Evolutionary conservation across 1,140 invertebrate species (phyloP), one percentile per base, ranked within the genome.

Genomic region (Diabrotica undecimpunctata): DNA sequence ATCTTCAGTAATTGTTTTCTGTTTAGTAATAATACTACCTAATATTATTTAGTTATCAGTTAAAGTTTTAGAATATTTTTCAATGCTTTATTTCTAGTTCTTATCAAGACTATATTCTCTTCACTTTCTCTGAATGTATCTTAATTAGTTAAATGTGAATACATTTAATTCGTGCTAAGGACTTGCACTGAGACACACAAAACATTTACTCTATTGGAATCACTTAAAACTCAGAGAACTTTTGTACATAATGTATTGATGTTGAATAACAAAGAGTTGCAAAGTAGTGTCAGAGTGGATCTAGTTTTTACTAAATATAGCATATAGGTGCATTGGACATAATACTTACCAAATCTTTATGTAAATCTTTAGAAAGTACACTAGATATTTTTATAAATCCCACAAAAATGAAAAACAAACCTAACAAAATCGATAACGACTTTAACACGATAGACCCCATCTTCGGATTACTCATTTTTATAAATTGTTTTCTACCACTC

Each of bases 351-450:
- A 98, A 87, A 84, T 98, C 95, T 85, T 95, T 96, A 80, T 98
- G 95, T 60, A 98, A 86, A 80, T 98, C 95, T 82, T 93, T 93
- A 74, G 93, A 97, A 63, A 98, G 88, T 68, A 90, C 86, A 66
- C 94, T 93, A 64, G 94, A 93, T 58, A 97, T 81, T 84, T 97
- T 97, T 73, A 97, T 90, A 14, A 90, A 90, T 54, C 95, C 95
- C 65, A 97, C 91, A 79, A 97, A 96, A 72, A 98, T 88, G 79
- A 98, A 98, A 82, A 98, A 98, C 68, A 98, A 84, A 59, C 96
- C 96, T 70, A 97, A 81, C 38, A 97, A 86, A 66, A 98, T 81
- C 9, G 95, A 96, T 62, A 98, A 83, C 78, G 93, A 94, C 79
- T 89, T 93, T 61, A 97, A 81, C 62, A 96, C 95, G 66, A 95